A percentile compares a stretch with the other conserved stretches of the same genome.
phyloP scores from a whole-genome alignment of 2,113 vertebrate species.

The Aphelocoma coerulescens region DNA sequence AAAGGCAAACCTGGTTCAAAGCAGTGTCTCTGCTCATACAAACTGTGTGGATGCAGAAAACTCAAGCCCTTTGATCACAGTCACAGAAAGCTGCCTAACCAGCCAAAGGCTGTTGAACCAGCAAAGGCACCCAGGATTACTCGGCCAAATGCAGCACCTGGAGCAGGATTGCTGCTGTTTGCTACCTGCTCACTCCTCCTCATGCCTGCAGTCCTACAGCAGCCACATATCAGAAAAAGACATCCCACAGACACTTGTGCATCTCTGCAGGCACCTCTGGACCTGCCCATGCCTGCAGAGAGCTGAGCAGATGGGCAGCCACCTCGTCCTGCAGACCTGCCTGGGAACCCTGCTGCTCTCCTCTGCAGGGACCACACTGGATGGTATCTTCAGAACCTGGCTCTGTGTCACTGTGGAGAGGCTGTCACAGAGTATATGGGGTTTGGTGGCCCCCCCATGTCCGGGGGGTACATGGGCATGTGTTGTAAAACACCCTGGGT shows the following conservation, averaged over 20 bases:
- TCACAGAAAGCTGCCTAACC: not conserved
- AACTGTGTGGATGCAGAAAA: not conserved
- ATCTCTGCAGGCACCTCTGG: not conserved
- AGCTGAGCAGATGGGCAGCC: fast-evolving
- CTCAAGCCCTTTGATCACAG: not conserved
- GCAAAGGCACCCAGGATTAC: not conserved
- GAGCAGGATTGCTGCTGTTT: not conserved
- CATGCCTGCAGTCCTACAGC: not conserved
- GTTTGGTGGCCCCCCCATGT: not conserved
- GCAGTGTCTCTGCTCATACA: not conserved
- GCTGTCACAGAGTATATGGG: not conserved
- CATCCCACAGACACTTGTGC: fast-evolving
- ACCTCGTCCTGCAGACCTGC: not conserved
- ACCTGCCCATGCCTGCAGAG: not conserved
- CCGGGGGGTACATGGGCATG: fast-evolving
- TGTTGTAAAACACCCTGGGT: not conserved
- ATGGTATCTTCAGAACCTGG: fast-evolving
- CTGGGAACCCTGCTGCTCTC: not conserved
- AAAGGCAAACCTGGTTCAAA: not conserved
- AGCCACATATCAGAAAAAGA: not conserved
- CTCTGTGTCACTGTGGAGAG: fast-evolving
- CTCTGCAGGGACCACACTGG: fast-evolving
- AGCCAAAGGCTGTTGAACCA: not conserved
- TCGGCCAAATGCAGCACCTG: not conserved
- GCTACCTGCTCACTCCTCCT: not conserved